These are phyloP conservation scores for Helicoverpa armigera DNA, from an alignment of 1,140 invertebrate species.

Conservation along the genomic window DNA sequence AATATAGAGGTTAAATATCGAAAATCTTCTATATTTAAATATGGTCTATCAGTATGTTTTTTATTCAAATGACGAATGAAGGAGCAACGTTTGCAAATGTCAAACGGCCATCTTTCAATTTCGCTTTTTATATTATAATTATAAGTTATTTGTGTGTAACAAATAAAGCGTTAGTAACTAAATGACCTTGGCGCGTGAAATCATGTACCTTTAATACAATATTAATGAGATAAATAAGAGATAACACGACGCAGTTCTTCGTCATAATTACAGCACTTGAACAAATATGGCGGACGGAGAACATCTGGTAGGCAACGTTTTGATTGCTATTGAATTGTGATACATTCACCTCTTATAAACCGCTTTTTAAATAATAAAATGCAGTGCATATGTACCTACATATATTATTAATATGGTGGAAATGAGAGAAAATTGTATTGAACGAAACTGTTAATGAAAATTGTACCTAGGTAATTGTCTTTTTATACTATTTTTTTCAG, in stretches of 20 bases:
- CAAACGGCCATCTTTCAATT: no score
- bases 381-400: background rate
- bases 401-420: background rate
- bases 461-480: no score
- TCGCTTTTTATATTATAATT: background rate
- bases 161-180: background rate
- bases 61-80: no score
- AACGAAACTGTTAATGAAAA: background rate
- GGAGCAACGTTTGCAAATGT: no score
- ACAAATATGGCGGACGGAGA: slow-evolving; percentile 13
- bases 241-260: slow-evolving; percentile 23
- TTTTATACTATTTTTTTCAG: no score
- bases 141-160: background rate
- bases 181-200: slow-evolving; percentile 16
- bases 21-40: background rate
- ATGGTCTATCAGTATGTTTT: no score
- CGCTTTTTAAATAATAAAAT: background rate
- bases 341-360: slow-evolving; percentile 26
- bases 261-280: slow-evolving; percentile 26
- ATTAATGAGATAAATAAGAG: slow-evolving; percentile 19
- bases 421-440: background rate
- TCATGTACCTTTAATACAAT: background rate
- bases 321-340: slow-evolving; percentile 32
- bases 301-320: slow-evolving; percentile 14
- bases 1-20: background rate